A percentile compares a stretch with the other conserved stretches of the same genome.
Evolutionary conservation across 2,113 vertebrate species (phyloP).

Genomic region (Canis aureus): DNA sequence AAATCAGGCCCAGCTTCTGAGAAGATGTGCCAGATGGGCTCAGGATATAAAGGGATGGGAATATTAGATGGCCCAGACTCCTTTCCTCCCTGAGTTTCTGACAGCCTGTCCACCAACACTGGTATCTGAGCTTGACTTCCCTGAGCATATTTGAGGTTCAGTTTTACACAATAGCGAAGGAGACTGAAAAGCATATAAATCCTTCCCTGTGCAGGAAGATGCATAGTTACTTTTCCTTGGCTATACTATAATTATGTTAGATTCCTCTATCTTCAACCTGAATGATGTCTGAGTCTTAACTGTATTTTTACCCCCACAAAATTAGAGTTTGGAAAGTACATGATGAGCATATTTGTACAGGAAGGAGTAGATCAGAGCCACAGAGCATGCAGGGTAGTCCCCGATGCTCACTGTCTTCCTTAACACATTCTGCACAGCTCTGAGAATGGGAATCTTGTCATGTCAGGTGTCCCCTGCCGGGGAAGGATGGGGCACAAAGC

Average conservation of each 20-base stretch:
- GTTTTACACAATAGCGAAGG: background rate
- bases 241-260: background rate
- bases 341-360: background rate
- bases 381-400: accelerated
- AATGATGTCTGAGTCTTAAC: background rate
- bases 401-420: background rate
- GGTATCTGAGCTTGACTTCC: background rate
- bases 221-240: background rate
- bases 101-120: background rate
- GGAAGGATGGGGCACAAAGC: background rate
- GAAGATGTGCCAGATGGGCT: background rate
- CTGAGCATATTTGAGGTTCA: background rate
- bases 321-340: background rate
- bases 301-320: background rate
- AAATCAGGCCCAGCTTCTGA: background rate
- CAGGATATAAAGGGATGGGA: background rate
- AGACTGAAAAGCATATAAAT: background rate
- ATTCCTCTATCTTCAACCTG: background rate
- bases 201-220: background rate
- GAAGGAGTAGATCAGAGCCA: background rate
- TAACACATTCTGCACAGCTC: background rate
- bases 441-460: background rate
- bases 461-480: background rate
- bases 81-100: background rate
- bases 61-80: background rate